Evolutionary conservation across 2,113 vertebrate species (phyloP).

Genomic region (Phrynocephalus versicolor): DNA sequence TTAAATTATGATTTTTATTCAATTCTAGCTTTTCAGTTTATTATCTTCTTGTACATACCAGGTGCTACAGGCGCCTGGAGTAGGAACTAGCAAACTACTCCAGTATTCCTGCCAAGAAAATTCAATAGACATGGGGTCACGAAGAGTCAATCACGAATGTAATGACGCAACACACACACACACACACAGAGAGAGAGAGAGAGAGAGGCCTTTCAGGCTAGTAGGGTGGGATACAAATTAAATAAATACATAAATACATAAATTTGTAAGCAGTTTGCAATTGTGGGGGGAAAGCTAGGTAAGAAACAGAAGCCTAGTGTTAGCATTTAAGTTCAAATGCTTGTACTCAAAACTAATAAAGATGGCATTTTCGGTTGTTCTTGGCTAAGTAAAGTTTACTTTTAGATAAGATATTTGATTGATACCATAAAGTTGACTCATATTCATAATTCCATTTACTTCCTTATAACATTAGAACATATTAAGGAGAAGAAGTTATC

Average conservation of each 20-base stretch:
- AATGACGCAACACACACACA: no score
- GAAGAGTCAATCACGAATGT: no score
- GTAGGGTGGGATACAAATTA: no score
- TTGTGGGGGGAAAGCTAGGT: neutral
- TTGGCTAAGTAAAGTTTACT: neutral
- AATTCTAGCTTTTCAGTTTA: neutral
- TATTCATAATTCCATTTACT: neutral
- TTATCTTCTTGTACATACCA: neutral
- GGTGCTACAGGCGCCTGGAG: no score
- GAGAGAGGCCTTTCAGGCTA: no score
- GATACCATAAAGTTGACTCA: neutral
- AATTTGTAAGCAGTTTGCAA: neutral
- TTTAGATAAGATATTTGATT: neutral
- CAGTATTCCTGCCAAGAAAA: no score
- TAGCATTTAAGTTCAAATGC: neutral
- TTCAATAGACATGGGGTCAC: no score
- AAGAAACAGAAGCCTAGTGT: neutral
- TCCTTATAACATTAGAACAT: neutral
- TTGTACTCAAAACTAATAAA: neutral
- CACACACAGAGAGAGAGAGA: no score
- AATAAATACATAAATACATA: neutral
- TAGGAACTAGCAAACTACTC: no score
- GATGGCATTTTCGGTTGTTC: neutral
- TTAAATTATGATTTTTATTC: neutral
- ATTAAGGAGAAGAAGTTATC: neutral